These are phyloP conservation scores for Marcusenius ussheri DNA, from an alignment of 2,113 vertebrate species.

Conservation along the genomic window DNA sequence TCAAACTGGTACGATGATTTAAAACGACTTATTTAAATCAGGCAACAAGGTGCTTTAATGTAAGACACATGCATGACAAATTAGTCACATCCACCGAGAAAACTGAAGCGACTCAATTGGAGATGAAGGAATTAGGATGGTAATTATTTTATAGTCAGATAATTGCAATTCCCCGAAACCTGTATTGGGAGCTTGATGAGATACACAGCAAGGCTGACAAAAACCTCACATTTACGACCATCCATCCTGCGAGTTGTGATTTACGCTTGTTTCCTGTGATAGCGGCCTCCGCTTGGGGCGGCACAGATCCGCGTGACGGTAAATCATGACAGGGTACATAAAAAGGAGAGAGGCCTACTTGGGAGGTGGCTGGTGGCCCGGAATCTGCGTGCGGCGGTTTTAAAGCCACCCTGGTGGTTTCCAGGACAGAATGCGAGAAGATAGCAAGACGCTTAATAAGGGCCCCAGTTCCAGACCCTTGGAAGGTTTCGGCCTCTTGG, in stretches of 20 bases:
- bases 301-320: neutral
- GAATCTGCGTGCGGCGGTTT: neutral
- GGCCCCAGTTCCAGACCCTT: neutral
- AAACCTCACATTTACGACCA: neutral
- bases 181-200: neutral
- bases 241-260: neutral
- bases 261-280: neutral
- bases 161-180: neutral
- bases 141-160: neutral
- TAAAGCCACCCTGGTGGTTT: neutral
- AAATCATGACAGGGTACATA: neutral
- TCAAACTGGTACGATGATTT: neutral
- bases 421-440: neutral
- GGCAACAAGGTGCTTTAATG: neutral
- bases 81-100: neutral
- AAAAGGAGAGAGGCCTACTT: neutral
- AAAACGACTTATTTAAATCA: neutral
- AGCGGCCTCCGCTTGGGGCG: neutral
- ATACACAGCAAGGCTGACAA: neutral
- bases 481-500: neutral
- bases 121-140: neutral
- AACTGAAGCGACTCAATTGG: neutral
- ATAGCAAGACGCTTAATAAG: neutral
- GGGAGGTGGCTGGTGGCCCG: neutral
- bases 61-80: neutral